Percentiles rank a stretch among this genome's conserved stretches.
Evolutionary conservation across 2,888 invertebrate species (phyloP).

Genomic region (Tanypteryx hageni): DNA sequence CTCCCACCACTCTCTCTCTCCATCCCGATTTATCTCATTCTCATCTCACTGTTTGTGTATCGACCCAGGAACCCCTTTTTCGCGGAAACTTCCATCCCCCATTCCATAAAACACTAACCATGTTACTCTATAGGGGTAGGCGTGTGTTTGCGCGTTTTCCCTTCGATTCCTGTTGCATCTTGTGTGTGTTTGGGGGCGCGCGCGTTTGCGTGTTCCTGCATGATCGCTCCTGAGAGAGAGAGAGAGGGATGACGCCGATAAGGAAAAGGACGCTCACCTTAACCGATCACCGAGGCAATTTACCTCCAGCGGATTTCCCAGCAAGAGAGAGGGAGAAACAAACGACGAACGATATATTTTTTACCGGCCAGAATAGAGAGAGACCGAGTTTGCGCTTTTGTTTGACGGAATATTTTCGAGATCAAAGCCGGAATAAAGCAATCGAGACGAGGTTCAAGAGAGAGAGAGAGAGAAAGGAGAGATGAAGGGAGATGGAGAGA

Average conservation of each 20-base stretch:
- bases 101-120: no score
- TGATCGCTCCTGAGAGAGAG: background rate
- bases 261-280: background rate
- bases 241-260: background rate
- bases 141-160: no score
- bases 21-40: no score
- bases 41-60: no score
- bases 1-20: no score
- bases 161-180: no score
- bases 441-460: background rate
- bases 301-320: background rate
- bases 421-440: conserved; percentile 49
- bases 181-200: no score
- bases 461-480: background rate
- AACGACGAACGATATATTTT: background rate
- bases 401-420: conserved; percentile 20
- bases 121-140: no score
- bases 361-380: background rate
- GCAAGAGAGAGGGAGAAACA: background rate
- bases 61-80: no score
- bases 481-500: background rate
- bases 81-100: no score
- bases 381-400: background rate
- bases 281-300: background rate
- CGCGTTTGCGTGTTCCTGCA: no score